phyloP scores from a whole-genome alignment of 2,888 invertebrate genomes.

The Candidula unifasciata region DNA sequence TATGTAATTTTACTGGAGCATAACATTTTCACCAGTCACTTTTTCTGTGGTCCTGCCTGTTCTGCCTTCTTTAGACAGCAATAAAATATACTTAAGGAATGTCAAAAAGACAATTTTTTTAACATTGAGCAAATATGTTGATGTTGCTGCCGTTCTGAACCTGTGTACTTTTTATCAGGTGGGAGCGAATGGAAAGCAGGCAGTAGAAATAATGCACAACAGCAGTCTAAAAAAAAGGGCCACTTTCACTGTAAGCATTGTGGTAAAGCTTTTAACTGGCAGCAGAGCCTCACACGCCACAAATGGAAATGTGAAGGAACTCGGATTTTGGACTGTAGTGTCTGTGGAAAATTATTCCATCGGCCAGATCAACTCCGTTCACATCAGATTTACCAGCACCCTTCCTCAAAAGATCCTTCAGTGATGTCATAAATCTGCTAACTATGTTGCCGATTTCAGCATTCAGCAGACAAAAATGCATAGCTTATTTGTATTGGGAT shows the following conservation, averaged over 20 bases:
- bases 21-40: not conserved
- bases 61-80: constrained; percentile 5
- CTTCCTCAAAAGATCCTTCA: not conserved
- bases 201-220: not conserved
- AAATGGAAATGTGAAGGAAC: constrained; percentile 53
- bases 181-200: not conserved
- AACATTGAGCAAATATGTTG: constrained; percentile 3
- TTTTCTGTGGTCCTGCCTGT: constrained; percentile 4
- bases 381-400: constrained; percentile 37
- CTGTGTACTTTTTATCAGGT: constrained; percentile 36
- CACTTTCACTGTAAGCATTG: constrained; percentile 36
- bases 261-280: constrained; percentile 38
- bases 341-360: constrained; percentile 49
- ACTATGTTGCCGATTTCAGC: not conserved
- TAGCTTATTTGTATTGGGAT: too few species aligned
- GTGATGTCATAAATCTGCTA: not conserved
- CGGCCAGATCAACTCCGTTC: constrained; percentile 42
- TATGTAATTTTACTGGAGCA: too few species aligned
- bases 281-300: constrained; percentile 47
- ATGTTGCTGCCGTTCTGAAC: not conserved
- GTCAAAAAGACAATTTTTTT: too few species aligned
- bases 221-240: constrained; percentile 32
- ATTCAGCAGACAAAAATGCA: too few species aligned
- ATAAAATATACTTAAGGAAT: too few species aligned
- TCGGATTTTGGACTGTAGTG: constrained; percentile 42